Base-by-base conservation (phyloP, 2,113 vertebrate genomes). In the Ivindomyrus marchei region DNA sequence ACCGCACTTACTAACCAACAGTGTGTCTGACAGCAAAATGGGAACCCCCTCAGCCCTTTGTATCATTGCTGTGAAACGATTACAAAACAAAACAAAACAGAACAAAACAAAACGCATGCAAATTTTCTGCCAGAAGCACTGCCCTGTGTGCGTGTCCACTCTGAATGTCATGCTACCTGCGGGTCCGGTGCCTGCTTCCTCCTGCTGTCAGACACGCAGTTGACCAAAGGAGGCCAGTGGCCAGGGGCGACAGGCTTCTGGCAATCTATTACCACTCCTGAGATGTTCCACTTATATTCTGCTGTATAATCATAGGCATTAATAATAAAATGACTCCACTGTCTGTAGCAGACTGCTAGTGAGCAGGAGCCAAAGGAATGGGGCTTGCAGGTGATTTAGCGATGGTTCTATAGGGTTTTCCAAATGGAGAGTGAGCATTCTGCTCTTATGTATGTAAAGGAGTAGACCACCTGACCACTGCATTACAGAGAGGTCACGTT, bases 231-330 rank as follows among this genome's bases (percentile, higher is more conserved):
- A 83, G 31, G 17, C 39, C 42, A 1, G 42, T 84, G 80, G 80
- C 80, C 70, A 39, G 13, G 70, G 70, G 70, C 21, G 70, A 77
- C 70, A 42, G 88, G 87, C 66, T 50, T 88, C 84, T 90, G 56
- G 80, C 80, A 42, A 88, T 89, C 62, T 36, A 80, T 90, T 88
- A 36, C 53, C 89, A 66, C 88, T 70, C 27, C 50, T 58, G 6
- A 4, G 89, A 62, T 85, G 85, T 90, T 53, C n/a, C 36, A 66
- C 84, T 90, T 87, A 83, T 90, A 90, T 86, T 91, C 89, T 91
- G 62, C 88, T 90, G 88, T 84, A 70, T 88, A 91, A 89, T 7
- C 86, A 86, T 1, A 50, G 1, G 86, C 11, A 56, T 74, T 39
- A 46, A 46, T 31, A 27, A 15, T 74, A 11, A 70, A 15, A 9